Evolutionary conservation across 2,797 vertebrate species (phyloP).

Genomic region (Lacerta bilineata): DNA sequence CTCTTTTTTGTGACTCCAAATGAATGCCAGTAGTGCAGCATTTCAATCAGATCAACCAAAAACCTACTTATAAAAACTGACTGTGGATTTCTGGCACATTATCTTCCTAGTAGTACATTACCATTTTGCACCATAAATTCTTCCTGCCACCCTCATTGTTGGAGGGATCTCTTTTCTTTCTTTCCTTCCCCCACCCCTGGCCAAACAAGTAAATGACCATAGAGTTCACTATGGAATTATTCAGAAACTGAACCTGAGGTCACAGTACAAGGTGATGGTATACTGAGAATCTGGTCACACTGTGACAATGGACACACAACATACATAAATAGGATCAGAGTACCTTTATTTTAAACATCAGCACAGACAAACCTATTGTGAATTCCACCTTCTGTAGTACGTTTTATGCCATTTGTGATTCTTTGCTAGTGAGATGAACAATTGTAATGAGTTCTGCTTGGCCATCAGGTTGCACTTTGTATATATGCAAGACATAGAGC

Average conservation of each 20-base stretch:
- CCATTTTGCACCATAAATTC: neutral
- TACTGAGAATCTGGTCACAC: neutral
- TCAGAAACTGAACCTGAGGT: conserved; percentile 9
- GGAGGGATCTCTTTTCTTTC: neutral
- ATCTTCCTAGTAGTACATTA: neutral
- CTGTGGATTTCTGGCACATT: neutral
- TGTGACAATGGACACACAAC: neutral
- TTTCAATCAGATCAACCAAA: neutral
- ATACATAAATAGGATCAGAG: neutral
- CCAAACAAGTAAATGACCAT: neutral
- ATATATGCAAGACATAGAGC: neutral
- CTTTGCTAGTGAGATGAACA: neutral
- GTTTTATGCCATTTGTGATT: neutral
- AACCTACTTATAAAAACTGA: neutral
- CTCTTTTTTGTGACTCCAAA: neutral
- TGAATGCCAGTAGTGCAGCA: neutral
- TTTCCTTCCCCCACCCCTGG: no score
- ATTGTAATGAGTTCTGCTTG: neutral
- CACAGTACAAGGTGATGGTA: neutral
- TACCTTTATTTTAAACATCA: neutral
- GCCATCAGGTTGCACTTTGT: neutral
- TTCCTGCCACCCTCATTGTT: neutral
- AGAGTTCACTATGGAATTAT: neutral
- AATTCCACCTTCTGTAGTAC: neutral
- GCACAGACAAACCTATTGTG: neutral